Conservation (phyloP, 2,888 invertebrate genomes). For the Epinotia bilunana region DNA sequence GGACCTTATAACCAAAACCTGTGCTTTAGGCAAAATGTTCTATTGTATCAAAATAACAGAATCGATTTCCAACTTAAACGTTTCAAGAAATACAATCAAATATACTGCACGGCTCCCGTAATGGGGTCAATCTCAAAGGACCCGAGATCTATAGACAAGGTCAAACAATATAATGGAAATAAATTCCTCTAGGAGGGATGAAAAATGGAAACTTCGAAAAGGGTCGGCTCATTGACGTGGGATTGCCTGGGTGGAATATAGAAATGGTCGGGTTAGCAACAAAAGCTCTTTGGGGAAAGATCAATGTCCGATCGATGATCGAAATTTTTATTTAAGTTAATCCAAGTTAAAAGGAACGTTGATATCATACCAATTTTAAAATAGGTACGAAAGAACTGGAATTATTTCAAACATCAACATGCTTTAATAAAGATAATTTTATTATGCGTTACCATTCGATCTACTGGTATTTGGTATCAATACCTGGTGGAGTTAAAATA, state of each 20-base stretch:
- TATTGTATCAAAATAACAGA: neutral
- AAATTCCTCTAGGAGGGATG: slow-evolving; percentile 42
- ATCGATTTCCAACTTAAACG: slow-evolving; percentile 9
- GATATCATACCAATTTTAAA: neutral
- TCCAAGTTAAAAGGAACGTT: neutral
- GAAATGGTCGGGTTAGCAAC: slow-evolving; percentile 39
- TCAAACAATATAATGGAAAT: slow-evolving; percentile 43
- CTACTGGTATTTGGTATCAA: no score
- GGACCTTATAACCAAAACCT: no score
- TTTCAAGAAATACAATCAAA: slow-evolving; percentile 31
- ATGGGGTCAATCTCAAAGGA: slow-evolving; percentile 37
- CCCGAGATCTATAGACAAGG: slow-evolving; percentile 39
- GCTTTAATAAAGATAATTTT: no score
- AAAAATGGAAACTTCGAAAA: slow-evolving; percentile 42
- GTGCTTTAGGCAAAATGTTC: no score
- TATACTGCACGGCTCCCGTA: slow-evolving; percentile 19
- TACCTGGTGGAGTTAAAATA: no score
- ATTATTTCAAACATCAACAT: no score
- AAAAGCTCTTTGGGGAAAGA: slow-evolving; percentile 34
- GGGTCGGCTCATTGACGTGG: slow-evolving; percentile 37
- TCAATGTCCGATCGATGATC: slow-evolving; percentile 14
- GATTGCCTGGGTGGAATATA: slow-evolving; percentile 28
- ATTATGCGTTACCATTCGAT: no score
- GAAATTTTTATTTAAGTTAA: slow-evolving; percentile 15
- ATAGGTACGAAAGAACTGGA: neutral